phyloP scores from a whole-genome alignment of 2,888 invertebrate species.

The Teleiodes luculella region DNA sequence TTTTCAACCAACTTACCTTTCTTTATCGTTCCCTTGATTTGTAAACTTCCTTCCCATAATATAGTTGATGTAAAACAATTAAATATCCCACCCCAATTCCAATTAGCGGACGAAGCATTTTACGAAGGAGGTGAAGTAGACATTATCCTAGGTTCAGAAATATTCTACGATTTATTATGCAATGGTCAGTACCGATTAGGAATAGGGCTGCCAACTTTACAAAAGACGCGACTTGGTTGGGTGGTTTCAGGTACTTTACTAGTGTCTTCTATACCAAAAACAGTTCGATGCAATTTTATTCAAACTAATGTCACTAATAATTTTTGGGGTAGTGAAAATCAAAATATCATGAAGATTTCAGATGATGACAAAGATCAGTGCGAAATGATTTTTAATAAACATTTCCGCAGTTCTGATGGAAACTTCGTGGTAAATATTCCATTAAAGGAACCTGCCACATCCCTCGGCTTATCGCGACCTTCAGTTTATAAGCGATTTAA shows the following conservation, averaged over 20 bases:
- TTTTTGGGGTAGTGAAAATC: neutral
- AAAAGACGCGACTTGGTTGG: slow-evolving; percentile 15
- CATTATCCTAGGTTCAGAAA: slow-evolving; percentile 12
- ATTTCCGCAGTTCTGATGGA: slow-evolving; percentile 9
- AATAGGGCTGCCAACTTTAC: slow-evolving; percentile 8
- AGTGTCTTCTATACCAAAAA: neutral
- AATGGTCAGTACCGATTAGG: slow-evolving; percentile 14
- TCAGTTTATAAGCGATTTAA: neutral
- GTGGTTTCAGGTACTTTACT: slow-evolving; percentile 11
- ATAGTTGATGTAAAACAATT: neutral
- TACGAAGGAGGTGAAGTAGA: slow-evolving; percentile 2
- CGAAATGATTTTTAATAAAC: slow-evolving; percentile 3
- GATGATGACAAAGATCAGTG: slow-evolving; percentile 2
- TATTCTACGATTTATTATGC: slow-evolving; percentile 14
- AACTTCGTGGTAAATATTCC: slow-evolving; percentile 8
- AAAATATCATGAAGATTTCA: neutral
- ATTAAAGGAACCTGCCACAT: neutral
- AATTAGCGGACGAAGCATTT: slow-evolving; percentile 11
- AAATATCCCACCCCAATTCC: slow-evolving; percentile 1
- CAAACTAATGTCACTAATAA: slow-evolving; percentile 4
- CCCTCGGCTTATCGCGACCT: neutral
- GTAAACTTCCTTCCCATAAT: slow-evolving; percentile 4
- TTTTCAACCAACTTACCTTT: neutral
- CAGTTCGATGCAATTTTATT: neutral
- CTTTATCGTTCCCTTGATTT: slow-evolving; percentile 15